Evolutionary conservation across 2,113 vertebrate genomes (phyloP).

Genomic region (Talpa occidentalis): DNA sequence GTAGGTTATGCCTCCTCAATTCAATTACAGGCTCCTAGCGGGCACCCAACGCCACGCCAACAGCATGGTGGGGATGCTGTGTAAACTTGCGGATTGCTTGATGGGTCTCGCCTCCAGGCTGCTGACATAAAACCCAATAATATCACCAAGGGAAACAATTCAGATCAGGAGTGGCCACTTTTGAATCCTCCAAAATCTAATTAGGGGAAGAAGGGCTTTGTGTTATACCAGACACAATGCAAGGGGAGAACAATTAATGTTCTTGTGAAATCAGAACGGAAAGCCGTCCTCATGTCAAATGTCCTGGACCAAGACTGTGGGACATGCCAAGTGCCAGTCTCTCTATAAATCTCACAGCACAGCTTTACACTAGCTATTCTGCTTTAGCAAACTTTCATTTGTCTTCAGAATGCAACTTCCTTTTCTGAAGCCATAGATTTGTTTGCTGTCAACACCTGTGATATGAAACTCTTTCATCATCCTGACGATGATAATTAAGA

Average conservation of each 20-base stretch:
- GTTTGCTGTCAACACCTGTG: conserved; percentile 55
- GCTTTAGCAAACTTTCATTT: conserved; percentile 60
- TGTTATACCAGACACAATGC: neutral
- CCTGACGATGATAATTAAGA: conserved; percentile 35
- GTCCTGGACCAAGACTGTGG: neutral
- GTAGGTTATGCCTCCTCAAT: neutral
- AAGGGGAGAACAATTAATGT: conserved; percentile 37
- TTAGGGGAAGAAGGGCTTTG: conserved; percentile 18
- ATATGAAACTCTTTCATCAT: conserved; percentile 72
- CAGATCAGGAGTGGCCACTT: neutral
- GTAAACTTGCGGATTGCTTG: conserved; percentile 13
- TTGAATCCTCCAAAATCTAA: conserved; percentile 48
- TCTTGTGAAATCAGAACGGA: neutral
- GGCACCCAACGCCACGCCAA: neutral
- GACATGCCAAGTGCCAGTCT: neutral
- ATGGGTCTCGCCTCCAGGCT: conserved; percentile 14
- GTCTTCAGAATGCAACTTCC: conserved; percentile 41
- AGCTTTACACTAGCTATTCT: neutral
- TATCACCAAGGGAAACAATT: conserved; percentile 20
- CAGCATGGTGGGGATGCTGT: neutral
- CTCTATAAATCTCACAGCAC: neutral
- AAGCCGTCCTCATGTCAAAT: neutral
- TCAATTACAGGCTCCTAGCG: neutral
- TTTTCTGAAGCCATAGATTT: conserved; percentile 61
- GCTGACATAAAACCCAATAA: conserved; percentile 61